Evolutionary conservation across 2,113 vertebrate genomes (phyloP), one percentile per base, ranked within the genome.

Genomic region (Chinchilla lanigera): DNA sequence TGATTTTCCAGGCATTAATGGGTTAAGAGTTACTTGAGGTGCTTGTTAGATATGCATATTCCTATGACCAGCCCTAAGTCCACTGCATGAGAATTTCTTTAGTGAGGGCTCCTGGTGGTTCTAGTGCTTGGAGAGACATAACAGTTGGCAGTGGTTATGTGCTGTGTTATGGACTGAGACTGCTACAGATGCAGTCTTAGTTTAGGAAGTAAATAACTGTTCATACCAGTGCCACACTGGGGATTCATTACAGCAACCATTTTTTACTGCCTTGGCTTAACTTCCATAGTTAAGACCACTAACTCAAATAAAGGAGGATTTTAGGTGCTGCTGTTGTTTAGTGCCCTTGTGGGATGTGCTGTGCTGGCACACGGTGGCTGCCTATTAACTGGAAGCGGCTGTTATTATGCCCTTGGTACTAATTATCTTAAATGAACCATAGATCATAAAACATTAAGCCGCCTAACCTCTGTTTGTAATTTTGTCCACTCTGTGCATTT

Each of bases 351-450:
- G 73, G 80, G 91, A 86, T 86, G 69, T 86, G 96, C 94, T 96
- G 82, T 52, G 90, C 24, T 90, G 61, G 85, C 94, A 89, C 7
- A 22, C 12, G 44, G 61, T 86, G 92, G 90, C 82, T 95, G 63
- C 95, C 88, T 88, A 95, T 96, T 97, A 97, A 86, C 90, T 95
- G 26, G 85, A 80, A 95, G 95, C 86, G 96, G 96, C 96, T 96
- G 58, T 97, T 97, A 97, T 97, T 97, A 97, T 90, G 61, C 28
- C 60, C 58, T 94, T 5, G 19, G 71, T 97, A 89, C 93, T 97
- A 97, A 97, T 97, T 96, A 97, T 95, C 58, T 71, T 90, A 97
- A 95, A 97, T 97, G 97, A 97, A 77, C 92, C 94, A n/a, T 94
- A 44, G 92, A 93, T 95, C 65, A 63, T 90, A 90, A 97, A 94